Conservation (phyloP, 2,113 vertebrate genomes). For the Nematolebias whitei region DNA sequence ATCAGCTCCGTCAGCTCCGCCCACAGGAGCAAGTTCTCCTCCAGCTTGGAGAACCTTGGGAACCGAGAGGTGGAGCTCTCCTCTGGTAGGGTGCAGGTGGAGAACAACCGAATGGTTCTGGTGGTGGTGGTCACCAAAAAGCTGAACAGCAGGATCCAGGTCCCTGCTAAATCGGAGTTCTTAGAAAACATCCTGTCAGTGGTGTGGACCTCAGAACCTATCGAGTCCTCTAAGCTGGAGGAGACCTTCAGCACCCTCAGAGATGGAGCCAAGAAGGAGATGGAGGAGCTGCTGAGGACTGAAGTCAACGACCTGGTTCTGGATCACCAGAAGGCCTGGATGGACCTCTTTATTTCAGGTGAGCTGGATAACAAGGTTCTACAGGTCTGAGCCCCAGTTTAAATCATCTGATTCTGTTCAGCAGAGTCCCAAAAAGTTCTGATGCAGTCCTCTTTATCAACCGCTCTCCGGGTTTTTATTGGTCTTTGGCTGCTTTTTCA, state of each 20-base stretch:
- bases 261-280: slow-evolving; percentile 87
- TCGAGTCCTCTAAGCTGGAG: slow-evolving; percentile 81
- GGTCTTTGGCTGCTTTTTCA: too few species aligned
- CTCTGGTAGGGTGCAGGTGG: slow-evolving; percentile 82
- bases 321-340: slow-evolving; percentile 93
- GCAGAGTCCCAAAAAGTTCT: background rate
- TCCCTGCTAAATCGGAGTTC: slow-evolving; percentile 86
- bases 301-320: slow-evolving; percentile 82
- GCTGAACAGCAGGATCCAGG: slow-evolving; percentile 82
- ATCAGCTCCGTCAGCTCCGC: slow-evolving; percentile 54
- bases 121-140: slow-evolving; percentile 89
- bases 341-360: slow-evolving; percentile 94
- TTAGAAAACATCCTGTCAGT: slow-evolving; percentile 87
- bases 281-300: slow-evolving; percentile 86
- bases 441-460: background rate
- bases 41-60: slow-evolving; percentile 84
- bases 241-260: slow-evolving; percentile 84
- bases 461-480: background rate
- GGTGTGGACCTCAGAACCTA: slow-evolving; percentile 84
- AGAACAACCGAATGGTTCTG: slow-evolving; percentile 81
- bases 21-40: slow-evolving; percentile 78
- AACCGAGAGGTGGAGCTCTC: slow-evolving; percentile 88
- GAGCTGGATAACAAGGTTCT: slow-evolving; percentile 15
- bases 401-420: too few species aligned
- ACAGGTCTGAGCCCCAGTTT: too few species aligned